These are phyloP conservation scores for Dryobotodes eremita DNA, from an alignment of 2,888 invertebrate genomes.

Conservation along the genomic window DNA sequence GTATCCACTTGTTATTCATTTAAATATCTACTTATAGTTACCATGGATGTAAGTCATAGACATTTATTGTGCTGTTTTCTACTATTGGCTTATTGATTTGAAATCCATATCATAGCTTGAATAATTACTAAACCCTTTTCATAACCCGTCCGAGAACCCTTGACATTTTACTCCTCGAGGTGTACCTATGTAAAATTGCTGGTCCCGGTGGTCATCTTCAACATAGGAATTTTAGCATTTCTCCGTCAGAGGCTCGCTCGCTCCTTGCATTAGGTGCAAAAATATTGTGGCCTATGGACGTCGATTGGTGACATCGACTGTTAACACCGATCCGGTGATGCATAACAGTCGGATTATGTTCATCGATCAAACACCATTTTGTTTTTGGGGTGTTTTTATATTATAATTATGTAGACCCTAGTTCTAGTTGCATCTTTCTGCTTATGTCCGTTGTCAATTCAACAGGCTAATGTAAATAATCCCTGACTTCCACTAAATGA, in stretches of 20 bases:
- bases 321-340: no score
- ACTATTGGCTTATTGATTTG: background rate
- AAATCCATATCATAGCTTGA: background rate
- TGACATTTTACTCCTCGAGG: background rate
- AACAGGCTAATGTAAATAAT: conserved; percentile 28
- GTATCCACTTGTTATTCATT: background rate
- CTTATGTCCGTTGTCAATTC: background rate
- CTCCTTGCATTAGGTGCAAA: background rate
- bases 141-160: background rate
- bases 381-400: background rate
- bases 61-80: background rate
- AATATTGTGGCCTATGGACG: background rate
- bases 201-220: background rate
- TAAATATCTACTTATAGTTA: background rate
- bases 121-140: background rate
- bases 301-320: background rate
- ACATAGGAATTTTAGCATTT: background rate
- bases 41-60: background rate
- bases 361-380: background rate
- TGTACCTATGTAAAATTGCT: background rate
- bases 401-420: background rate
- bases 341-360: background rate
- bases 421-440: background rate
- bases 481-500: conserved; percentile 23
- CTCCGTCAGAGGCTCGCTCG: background rate